A percentile compares a stretch with the other conserved stretches of the same genome.
Evolutionary conservation across 1,140 invertebrate genomes (phyloP).

Genomic region (Heliconius himera): DNA sequence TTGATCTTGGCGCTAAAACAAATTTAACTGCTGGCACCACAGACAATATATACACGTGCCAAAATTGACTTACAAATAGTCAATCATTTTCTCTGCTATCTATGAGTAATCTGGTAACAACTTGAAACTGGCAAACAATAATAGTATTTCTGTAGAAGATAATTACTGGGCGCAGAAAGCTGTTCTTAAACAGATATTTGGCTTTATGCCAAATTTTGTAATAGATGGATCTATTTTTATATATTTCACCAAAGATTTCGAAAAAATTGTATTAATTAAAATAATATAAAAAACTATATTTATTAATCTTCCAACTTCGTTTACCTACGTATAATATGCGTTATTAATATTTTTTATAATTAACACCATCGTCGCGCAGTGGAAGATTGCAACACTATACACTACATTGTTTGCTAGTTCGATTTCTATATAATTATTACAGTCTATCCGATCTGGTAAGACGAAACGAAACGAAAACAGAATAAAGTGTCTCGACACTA

Average conservation of each 20-base stretch:
- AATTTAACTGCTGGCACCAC: slow-evolving; percentile 14
- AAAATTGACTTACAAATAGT: slow-evolving; percentile 9
- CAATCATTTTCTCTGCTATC: slow-evolving; percentile 10
- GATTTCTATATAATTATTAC: no score
- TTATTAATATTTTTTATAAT: no score
- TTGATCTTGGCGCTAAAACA: slow-evolving; percentile 18
- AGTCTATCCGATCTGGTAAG: no score
- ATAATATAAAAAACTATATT: no score
- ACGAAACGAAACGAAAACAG: no score
- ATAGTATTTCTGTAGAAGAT: not conserved
- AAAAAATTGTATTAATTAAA: not conserved
- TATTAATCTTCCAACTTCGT: no score
- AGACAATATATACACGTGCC: slow-evolving; percentile 5
- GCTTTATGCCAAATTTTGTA: not conserved
- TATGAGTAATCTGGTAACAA: slow-evolving; percentile 11
- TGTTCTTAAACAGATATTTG: not conserved
- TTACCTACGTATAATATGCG: no score
- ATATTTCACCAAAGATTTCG: not conserved
- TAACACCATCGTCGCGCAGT: no score
- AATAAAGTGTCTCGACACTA: no score
- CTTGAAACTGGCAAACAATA: not conserved
- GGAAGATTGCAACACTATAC: no score
- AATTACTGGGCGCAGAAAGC: slow-evolving; percentile 1
- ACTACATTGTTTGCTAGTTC: no score
- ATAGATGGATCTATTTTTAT: not conserved